Evolutionary conservation across 2,113 vertebrate genomes (phyloP).

Genomic region (Apodemus speciosus): DNA sequence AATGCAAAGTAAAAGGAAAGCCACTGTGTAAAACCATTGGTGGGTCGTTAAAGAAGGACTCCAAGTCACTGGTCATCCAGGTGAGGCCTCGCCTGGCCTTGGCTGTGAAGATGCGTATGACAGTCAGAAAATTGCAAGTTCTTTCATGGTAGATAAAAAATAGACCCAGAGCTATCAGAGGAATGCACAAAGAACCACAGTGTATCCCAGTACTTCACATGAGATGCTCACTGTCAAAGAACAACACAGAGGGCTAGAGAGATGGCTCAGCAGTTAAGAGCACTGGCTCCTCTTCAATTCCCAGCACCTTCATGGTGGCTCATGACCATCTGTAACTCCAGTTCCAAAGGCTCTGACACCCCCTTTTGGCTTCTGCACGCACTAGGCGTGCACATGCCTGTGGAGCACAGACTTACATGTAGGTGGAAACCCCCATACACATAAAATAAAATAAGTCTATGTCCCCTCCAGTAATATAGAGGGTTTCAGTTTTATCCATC

Average conservation of each 20-base stretch:
- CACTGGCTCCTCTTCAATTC: neutral
- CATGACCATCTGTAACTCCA: neutral
- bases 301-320: neutral
- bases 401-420: no score
- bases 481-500: neutral
- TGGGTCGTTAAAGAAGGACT: conserved; percentile 83
- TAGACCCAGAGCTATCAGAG: neutral
- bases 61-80: conserved; percentile 86
- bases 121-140: neutral
- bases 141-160: neutral
- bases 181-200: neutral
- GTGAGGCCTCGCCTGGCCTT: conserved; percentile 81
- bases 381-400: no score
- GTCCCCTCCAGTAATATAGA: neutral
- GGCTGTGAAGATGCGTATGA: neutral
- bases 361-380: neutral
- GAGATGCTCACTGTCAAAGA: neutral
- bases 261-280: neutral
- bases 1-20: conserved; percentile 94
- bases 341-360: no score
- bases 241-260: neutral
- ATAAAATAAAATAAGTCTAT: neutral
- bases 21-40: conserved; percentile 85
- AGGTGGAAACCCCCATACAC: no score
- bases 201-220: no score